phyloP scores from a whole-genome alignment of 2,888 invertebrate genomes.

The Trissoscelio sp. region DNA sequence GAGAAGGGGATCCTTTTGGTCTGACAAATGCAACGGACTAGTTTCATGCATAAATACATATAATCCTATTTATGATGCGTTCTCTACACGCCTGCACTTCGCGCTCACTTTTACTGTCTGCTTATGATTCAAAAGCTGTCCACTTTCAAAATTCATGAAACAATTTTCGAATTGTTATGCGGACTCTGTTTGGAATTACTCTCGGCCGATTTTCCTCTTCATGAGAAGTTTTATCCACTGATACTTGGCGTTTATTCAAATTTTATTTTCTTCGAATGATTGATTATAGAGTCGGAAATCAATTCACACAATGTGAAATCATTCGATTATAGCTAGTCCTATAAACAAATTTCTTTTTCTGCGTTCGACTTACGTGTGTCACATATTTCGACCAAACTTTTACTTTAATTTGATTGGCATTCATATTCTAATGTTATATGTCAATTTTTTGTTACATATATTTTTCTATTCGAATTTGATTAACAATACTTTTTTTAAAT shows the following conservation, averaged over 20 bases:
- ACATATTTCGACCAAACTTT: no score
- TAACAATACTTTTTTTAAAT: no score
- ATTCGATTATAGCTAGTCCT: no score
- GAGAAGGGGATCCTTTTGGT: conserved; percentile 37
- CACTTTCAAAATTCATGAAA: conserved; percentile 42
- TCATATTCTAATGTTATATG: no score
- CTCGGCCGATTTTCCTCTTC: neutral
- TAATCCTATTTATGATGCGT: conserved; percentile 48
- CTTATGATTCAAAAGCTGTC: conserved; percentile 23
- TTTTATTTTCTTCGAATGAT: neutral
- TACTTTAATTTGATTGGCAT: no score
- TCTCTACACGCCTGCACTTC: conserved; percentile 6
- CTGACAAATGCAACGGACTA: conserved; percentile 48
- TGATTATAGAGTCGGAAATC: no score
- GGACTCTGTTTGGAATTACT: conserved; percentile 5
- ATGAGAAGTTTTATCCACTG: neutral
- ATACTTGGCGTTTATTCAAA: neutral
- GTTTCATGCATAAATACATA: conserved; percentile 52
- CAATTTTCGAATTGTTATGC: conserved; percentile 24
- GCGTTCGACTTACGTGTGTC: no score
- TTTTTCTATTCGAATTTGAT: no score
- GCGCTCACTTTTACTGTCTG: conserved; percentile 32
- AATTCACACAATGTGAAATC: no score
- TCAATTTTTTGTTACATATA: no score
- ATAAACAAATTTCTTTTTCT: no score